Evolutionary conservation across 1,140 invertebrate species (phyloP).

Genomic region (Trichogramma pretiosum): DNA sequence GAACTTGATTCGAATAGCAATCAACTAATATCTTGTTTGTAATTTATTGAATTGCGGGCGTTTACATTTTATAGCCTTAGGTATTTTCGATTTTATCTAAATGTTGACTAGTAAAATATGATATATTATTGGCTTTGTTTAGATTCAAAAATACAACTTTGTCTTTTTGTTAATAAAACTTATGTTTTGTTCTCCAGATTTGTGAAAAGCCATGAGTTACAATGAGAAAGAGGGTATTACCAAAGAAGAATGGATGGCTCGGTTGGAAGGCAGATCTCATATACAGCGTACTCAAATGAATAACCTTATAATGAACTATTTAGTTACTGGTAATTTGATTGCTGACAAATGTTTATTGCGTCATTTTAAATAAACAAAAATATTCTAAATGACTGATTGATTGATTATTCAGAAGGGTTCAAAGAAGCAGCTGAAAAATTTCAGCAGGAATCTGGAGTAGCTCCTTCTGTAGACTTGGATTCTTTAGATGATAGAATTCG

Average conservation of each 20-base stretch:
- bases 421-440: conserved; percentile 98
- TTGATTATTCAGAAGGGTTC: conserved; percentile 71
- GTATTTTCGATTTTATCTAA: too few relatives aligned
- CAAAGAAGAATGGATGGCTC: conserved; percentile 41
- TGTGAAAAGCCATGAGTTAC: conserved; percentile 33
- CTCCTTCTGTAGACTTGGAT: conserved; percentile 76
- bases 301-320: conserved; percentile 96
- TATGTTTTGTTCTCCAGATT: conserved; percentile 6
- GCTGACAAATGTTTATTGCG: too few relatives aligned
- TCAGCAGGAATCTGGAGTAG: conserved; percentile 84
- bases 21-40: too few relatives aligned
- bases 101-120: too few relatives aligned
- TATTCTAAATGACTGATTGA: too few relatives aligned
- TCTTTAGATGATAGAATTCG: conserved; percentile 87
- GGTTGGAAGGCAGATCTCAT: conserved; percentile 60
- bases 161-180: too few relatives aligned
- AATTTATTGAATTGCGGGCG: too few relatives aligned
- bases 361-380: too few relatives aligned
- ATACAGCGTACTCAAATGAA: conserved; percentile 90
- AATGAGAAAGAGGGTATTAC: conserved; percentile 37
- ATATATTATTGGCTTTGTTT: too few relatives aligned
- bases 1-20: too few relatives aligned
- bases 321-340: conserved; percentile 95
- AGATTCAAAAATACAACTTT: too few relatives aligned
- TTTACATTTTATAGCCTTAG: too few relatives aligned